Conservation (phyloP, 2,888 invertebrate genomes). For the Melieria crassipennis region DNA sequence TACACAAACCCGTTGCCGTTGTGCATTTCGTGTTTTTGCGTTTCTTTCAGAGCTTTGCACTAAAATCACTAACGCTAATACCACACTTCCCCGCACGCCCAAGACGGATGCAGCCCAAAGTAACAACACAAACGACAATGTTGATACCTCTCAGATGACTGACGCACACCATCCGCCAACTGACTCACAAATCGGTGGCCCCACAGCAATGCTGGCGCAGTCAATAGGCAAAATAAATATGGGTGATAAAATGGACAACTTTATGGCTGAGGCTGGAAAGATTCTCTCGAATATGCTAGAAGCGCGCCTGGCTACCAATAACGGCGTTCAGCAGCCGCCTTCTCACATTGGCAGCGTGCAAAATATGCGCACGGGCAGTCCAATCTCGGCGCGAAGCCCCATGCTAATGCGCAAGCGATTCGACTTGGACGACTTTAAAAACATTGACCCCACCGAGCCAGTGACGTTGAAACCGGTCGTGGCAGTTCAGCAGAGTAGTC, state of each 20-base stretch:
- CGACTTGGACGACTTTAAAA: conserved; percentile 61
- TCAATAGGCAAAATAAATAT: conserved; percentile 61
- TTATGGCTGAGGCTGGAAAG: conserved; percentile 63
- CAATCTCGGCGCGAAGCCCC: conserved; percentile 56
- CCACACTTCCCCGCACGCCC: conserved; percentile 48
- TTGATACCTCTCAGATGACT: conserved; percentile 7
- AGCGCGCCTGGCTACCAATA: conserved; percentile 53
- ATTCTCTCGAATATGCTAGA: conserved; percentile 65
- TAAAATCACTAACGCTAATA: conserved; percentile 50
- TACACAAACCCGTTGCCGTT: background rate
- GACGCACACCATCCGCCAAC: conserved; percentile 36
- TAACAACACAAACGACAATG: conserved; percentile 30
- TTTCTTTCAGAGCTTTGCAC: conserved; percentile 45
- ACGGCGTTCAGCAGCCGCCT: conserved; percentile 43
- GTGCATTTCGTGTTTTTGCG: conserved; percentile 4
- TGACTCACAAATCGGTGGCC: conserved; percentile 38
- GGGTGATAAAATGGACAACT: conserved; percentile 58
- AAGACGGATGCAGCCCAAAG: conserved; percentile 20
- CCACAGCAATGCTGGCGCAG: conserved; percentile 60
- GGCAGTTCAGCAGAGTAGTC: conserved; percentile 42
- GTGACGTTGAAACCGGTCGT: conserved; percentile 56
- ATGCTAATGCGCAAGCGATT: conserved; percentile 61
- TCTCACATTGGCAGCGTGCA: conserved; percentile 50
- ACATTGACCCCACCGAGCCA: conserved; percentile 59
- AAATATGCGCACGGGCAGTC: conserved; percentile 55